Percentiles rank a stretch among this genome's conserved stretches.
These are phyloP conservation scores for Papio anubis DNA, from an alignment of 2,113 vertebrate species.

Conservation along the genomic window DNA sequence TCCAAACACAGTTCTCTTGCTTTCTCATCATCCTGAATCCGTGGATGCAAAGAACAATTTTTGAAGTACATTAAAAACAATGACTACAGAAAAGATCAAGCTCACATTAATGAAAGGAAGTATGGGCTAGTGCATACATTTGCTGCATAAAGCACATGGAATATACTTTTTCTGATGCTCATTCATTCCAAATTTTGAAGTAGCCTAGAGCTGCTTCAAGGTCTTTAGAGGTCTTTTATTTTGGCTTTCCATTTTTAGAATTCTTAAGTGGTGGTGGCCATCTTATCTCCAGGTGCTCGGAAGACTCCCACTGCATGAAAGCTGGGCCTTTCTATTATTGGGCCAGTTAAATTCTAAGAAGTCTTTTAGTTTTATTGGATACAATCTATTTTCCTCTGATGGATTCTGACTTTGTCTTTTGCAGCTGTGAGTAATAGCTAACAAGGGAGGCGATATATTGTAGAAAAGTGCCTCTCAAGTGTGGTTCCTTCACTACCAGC, in stretches of 20 bases:
- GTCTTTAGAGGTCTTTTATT: not conserved
- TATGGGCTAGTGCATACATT: not conserved
- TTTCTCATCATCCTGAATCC: slow-evolving; percentile 63
- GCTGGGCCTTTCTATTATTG: not conserved
- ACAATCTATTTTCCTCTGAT: not conserved
- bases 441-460: not conserved
- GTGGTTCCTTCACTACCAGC: not conserved
- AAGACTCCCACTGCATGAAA: not conserved
- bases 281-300: not conserved
- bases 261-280: not conserved
- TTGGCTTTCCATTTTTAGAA: not conserved
- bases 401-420: not conserved
- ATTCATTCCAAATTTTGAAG: slow-evolving; percentile 17
- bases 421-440: not conserved
- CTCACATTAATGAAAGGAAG: slow-evolving; percentile 48
- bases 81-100: slow-evolving; percentile 25
- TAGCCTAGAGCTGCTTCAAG: not conserved
- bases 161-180: not conserved
- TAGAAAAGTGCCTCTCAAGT: not conserved
- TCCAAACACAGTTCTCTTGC: slow-evolving; percentile 49
- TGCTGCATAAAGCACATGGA: not conserved
- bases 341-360: not conserved
- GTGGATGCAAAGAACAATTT: slow-evolving; percentile 45
- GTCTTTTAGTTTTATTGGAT: not conserved
- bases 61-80: slow-evolving; percentile 71